These are phyloP conservation scores for Centropristis striata DNA, from an alignment of 2,113 vertebrate species.

Conservation along the genomic window DNA sequence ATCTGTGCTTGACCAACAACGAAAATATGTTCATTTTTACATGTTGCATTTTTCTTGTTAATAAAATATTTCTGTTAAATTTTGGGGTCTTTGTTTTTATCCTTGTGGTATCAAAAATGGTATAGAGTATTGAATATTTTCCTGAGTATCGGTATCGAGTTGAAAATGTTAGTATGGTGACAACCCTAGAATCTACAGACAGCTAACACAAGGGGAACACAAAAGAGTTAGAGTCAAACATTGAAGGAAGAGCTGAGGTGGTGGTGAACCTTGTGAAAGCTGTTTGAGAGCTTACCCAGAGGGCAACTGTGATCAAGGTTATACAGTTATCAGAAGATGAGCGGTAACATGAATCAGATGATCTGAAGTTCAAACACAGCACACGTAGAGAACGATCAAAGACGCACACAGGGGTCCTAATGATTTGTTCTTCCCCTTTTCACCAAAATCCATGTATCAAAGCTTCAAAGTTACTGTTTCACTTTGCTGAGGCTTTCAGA, in stretches of 20 bases:
- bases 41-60: no score
- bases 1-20: no score
- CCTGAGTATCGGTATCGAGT: no score
- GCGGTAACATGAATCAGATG: conserved; percentile 12
- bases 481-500: background rate
- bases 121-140: no score
- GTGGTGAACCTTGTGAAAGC: conserved; percentile 1
- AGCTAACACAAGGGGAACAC: conserved; percentile 11
- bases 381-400: conserved; percentile 28
- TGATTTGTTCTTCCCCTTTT: conserved; percentile 22
- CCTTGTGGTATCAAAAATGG: no score
- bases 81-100: no score
- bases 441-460: conserved; percentile 1
- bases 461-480: background rate
- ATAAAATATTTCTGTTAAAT: no score
- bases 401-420: background rate
- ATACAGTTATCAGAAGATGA: background rate
- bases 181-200: no score
- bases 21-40: no score
- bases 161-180: no score
- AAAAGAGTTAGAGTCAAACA: background rate
- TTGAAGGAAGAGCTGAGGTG: conserved; percentile 10
- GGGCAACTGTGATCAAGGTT: conserved; percentile 13
- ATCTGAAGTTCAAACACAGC: conserved; percentile 1
- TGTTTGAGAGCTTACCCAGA: conserved; percentile 16